Percentiles rank a stretch among this genome's conserved stretches.
Evolutionary conservation across 2,888 invertebrate species (phyloP).

Genomic region (Eurois occulta): DNA sequence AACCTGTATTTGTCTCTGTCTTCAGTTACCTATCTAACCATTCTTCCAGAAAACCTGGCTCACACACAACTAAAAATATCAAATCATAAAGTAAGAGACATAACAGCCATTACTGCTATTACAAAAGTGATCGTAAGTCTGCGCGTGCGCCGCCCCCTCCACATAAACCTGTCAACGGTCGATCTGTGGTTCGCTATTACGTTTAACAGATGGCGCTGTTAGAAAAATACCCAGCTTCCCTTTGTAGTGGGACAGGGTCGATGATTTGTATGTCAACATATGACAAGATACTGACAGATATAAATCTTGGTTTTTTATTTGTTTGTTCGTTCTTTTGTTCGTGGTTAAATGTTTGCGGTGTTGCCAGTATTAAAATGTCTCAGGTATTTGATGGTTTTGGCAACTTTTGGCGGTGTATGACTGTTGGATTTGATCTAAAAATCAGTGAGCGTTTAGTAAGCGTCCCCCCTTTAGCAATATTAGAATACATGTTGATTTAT

Average conservation of each 20-base stretch:
- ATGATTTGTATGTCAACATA: slow-evolving; percentile 65
- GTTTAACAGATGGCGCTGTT: slow-evolving; percentile 69
- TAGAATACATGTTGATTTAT: background rate
- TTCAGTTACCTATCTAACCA: background rate
- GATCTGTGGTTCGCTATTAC: slow-evolving; percentile 75
- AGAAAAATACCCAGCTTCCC: slow-evolving; percentile 63
- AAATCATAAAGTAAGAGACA: slow-evolving; percentile 44
- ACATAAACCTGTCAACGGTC: slow-evolving; percentile 81
- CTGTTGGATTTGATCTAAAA: background rate
- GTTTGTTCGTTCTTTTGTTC: slow-evolving; percentile 47
- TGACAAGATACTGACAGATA: slow-evolving; percentile 65
- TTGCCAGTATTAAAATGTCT: slow-evolving; percentile 13
- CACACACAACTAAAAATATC: slow-evolving; percentile 26
- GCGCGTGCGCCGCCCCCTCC: slow-evolving; percentile 64
- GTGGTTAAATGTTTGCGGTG: slow-evolving; percentile 28
- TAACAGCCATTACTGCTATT: slow-evolving; percentile 54
- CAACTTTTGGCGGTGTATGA: background rate
- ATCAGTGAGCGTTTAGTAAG: background rate
- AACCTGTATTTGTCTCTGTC: background rate
- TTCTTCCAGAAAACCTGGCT: background rate
- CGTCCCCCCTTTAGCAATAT: background rate
- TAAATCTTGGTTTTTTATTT: slow-evolving; percentile 62
- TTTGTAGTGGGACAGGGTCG: slow-evolving; percentile 60
- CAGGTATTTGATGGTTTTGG: background rate
- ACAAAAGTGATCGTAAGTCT: slow-evolving; percentile 61